Percentiles rank a stretch among this genome's conserved stretches.
Conservation (phyloP, 2,888 invertebrate genomes). For the Cantharis rufa region DNA sequence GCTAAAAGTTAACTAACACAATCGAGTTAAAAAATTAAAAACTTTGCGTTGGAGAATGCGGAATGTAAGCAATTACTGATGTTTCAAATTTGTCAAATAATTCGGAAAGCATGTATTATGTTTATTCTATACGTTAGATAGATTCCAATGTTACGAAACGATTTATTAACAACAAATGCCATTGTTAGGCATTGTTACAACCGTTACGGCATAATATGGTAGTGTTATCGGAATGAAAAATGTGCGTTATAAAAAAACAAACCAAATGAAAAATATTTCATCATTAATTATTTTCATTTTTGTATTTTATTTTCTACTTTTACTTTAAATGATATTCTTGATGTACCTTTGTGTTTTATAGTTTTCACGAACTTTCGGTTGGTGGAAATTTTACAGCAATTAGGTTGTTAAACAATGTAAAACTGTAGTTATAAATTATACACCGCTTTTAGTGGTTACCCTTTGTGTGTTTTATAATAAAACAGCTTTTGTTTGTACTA, state of each 20-base stretch:
- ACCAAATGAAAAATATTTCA: background rate
- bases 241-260: background rate
- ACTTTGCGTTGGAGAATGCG: background rate
- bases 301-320: background rate
- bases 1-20: background rate
- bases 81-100: background rate
- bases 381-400: background rate
- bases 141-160: background rate
- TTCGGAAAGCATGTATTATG: background rate
- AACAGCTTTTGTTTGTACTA: background rate
- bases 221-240: background rate
- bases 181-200: background rate
- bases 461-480: background rate
- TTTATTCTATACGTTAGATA: background rate
- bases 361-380: background rate
- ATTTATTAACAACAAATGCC: background rate
- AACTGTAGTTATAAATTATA: background rate
- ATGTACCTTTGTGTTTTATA: background rate
- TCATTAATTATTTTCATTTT: background rate
- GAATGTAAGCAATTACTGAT: background rate
- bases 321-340: background rate
- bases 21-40: background rate
- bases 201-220: background rate
- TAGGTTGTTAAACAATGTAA: background rate
- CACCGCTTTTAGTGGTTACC: background rate